Evolutionary conservation across 2,888 invertebrate genomes (phyloP), one percentile per base, ranked within the genome.

Genomic region (Plagiodera versicolora): DNA sequence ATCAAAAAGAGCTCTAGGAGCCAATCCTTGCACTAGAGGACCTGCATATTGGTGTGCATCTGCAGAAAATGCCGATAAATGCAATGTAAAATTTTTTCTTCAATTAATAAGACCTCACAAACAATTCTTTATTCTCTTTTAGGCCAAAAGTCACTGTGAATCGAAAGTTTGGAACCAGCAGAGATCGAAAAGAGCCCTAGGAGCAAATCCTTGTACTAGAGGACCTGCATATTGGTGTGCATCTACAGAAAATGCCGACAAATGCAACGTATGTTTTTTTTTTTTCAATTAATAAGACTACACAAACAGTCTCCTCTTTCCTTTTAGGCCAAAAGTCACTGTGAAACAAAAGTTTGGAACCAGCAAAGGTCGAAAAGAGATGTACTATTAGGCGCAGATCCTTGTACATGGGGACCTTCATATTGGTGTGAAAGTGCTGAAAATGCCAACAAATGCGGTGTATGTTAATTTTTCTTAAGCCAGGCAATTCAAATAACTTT

Each of bases 221-320:
- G 93, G 93, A 8, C 91, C 92, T 2, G 81, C 86, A 0, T 92
- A 89, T 75, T 93, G 92, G 92, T 94, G 93, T 79, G 82, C 83
- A 65, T 86, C 86, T 72, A 70, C 75, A 48, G 74, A 73, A 39
- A 78, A 79, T 63, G 83, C 84, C 16, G 72, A 75, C 45, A 76
- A 83, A 72, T 81, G 83, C 6, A 10, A 19, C 24, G 24, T 8
- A 20, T 20, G 20, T n/a, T n/a, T 2, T 2, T 39, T 14, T n/a
- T 39, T 14, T 8, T 5, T 24, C 4, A 24, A 39, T 39, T 24
- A n/a, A n/a, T n/a, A n/a, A n/a, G n/a, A n/a, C n/a, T n/a, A n/a
- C n/a, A n/a, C n/a, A n/a, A n/a, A n/a, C n/a, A n/a, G n/a, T n/a
- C n/a, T n/a, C n/a, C n/a, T n/a, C n/a, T n/a, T n/a, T n/a, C n/a